Conservation (phyloP, 1,140 invertebrate genomes). For the Cepaea nemoralis region DNA sequence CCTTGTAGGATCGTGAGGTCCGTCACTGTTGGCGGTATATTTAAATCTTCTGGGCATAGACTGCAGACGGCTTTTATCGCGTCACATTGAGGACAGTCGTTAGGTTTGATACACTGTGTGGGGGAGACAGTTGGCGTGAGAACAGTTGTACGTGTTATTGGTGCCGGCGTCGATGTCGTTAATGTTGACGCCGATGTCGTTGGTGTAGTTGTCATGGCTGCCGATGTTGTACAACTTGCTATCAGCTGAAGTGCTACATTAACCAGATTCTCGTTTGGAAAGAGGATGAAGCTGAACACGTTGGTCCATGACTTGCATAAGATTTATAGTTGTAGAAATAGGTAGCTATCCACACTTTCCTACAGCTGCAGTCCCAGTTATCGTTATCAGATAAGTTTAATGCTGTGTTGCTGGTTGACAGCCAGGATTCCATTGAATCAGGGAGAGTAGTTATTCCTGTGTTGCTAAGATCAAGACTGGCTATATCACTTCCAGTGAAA, state of each 20-base stretch:
- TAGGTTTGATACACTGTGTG: not conserved
- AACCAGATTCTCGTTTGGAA: slow-evolving; percentile 9
- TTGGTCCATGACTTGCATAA: not conserved
- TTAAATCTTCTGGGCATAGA: slow-evolving; percentile 27
- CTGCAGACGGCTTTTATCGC: slow-evolving; percentile 36
- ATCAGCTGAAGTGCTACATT: not conserved
- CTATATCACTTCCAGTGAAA: not conserved
- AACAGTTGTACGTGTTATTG: not conserved
- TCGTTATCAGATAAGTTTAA: not conserved
- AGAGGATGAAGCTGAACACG: slow-evolving; percentile 24
- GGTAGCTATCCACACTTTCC: not conserved
- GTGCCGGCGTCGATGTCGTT: slow-evolving; percentile 16
- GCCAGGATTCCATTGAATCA: not conserved
- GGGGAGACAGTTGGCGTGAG: not conserved
- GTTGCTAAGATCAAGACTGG: slow-evolving; percentile 13
- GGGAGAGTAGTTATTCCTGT: not conserved
- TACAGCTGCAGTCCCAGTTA: slow-evolving; percentile 19
- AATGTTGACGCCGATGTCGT: not conserved
- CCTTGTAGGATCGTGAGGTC: slow-evolving; percentile 33
- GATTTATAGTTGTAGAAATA: not conserved
- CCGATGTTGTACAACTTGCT: slow-evolving; percentile 6
- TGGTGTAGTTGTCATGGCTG: not conserved
- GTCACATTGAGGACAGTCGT: slow-evolving; percentile 14
- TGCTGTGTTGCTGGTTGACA: not conserved
- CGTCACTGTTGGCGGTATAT: slow-evolving; percentile 32